Evolutionary conservation across 2,113 vertebrate genomes (phyloP), one percentile per base, ranked within the genome.

Genomic region (Erinaceus europaeus): DNA sequence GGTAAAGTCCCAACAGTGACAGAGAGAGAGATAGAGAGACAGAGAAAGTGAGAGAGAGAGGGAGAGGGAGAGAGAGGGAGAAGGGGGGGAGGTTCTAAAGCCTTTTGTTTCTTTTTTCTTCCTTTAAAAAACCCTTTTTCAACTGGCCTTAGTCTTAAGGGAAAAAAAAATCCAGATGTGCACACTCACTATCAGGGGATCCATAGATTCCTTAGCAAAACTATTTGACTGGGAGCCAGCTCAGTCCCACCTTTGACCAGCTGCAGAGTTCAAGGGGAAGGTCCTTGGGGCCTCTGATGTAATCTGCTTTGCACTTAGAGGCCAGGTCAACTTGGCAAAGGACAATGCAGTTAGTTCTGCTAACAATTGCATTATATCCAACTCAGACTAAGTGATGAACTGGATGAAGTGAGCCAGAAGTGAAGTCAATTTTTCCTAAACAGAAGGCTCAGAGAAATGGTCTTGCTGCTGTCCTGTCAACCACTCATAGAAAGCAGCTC

Each of bases 171-270:
- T 21, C 62, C 62, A 40, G 85, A 95, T 94, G 89, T 92, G 76
- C 61, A 59, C 10, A 59, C 10, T 69, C 29, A 61, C 48, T 88
- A 9, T 59, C 59, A 77, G 59, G 68, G 79, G 86, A 91, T 50
- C 93, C 92, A 81, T 53, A 74, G 80, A 89, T 95, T 95, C 80
- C 38, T 85, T 85, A 69, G 65, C 42, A 72, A 88, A 89, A 84
- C 75, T 55, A 74, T 93, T 89, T 93, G 89, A 59, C 68, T 40
- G 14, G 20, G 40, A 79, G 91, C 76, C 88, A 89, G 40, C 69
- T 27, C 48, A 65, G 53, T 52, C 57, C 76, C 67, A 73, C 71
- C 84, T 94, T 80, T 80, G 82, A 48, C 46, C 87, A 82, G 75
- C 42, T 1, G n/a, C n/a, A n/a, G n/a, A n/a, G n/a, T n/a, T n/a